Conservation (phyloP, 1,140 invertebrate genomes). For the Bradysia coprophila region DNA sequence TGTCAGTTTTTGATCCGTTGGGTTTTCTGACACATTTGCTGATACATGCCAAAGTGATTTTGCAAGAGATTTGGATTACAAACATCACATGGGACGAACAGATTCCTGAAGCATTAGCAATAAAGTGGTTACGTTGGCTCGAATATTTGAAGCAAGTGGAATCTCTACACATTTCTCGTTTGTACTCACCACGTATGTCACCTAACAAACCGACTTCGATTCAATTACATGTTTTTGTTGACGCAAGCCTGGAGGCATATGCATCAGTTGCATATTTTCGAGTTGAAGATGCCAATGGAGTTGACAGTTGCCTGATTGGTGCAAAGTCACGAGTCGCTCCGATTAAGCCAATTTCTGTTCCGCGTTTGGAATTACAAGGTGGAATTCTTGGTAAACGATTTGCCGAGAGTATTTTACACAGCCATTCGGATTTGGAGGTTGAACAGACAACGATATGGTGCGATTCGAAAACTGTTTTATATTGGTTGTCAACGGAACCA, state of each 20-base stretch:
- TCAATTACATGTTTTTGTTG: conserved; percentile 5
- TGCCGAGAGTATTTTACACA: neutral
- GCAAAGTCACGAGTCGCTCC: conserved; percentile 20
- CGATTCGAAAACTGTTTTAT: conserved; percentile 9
- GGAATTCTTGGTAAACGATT: conserved; percentile 17
- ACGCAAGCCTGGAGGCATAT: conserved; percentile 2
- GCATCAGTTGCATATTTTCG: conserved; percentile 1
- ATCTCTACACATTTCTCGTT: conserved; percentile 9
- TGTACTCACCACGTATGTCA: conserved; percentile 3
- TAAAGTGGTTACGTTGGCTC: conserved; percentile 3
- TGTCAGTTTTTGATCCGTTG: conserved; percentile 12
- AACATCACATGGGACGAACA: conserved; percentile 9
- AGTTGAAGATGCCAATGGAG: conserved; percentile 1
- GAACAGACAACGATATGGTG: conserved; percentile 5
- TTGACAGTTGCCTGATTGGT: conserved; percentile 1
- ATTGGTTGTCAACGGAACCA: conserved; percentile 10
- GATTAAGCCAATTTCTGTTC: conserved; percentile 15
- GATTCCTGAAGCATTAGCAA: neutral
- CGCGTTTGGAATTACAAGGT: conserved; percentile 22
- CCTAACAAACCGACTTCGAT: neutral
- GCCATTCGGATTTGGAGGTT: neutral
- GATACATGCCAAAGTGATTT: conserved; percentile 7
- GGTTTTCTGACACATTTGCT: conserved; percentile 8
- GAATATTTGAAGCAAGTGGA: conserved; percentile 8
- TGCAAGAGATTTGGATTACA: conserved; percentile 8